Conservation (phyloP, 2,113 vertebrate species). For the Lipophrys pholis region DNA sequence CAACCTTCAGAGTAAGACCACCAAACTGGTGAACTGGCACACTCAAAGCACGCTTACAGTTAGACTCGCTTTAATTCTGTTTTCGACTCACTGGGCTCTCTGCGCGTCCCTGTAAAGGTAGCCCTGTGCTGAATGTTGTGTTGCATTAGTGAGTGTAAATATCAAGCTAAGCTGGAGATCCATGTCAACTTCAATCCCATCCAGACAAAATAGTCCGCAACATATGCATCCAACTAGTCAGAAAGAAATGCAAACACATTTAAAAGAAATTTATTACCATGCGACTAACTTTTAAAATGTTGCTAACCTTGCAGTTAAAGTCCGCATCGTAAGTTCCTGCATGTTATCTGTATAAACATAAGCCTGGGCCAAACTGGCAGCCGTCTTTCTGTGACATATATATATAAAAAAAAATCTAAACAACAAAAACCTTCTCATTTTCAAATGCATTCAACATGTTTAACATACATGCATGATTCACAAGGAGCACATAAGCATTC, state of each 20-base stretch:
- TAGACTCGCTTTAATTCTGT: slow-evolving; percentile 43
- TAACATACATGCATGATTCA: not conserved
- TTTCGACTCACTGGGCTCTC: slow-evolving; percentile 26
- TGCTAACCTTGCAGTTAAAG: slow-evolving; percentile 6
- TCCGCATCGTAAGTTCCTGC: not conserved
- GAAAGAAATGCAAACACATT: too few relatives aligned
- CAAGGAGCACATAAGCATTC: not conserved
- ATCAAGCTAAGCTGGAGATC: slow-evolving; percentile 8
- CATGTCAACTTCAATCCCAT: slow-evolving; percentile 1
- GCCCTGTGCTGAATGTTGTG: slow-evolving; percentile 1
- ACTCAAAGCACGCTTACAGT: slow-evolving; percentile 79
- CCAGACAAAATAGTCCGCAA: not conserved
- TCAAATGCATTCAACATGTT: too few relatives aligned
- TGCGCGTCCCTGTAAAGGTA: slow-evolving; percentile 10
- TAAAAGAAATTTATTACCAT: not conserved
- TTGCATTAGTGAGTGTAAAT: not conserved
- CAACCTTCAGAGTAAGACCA: slow-evolving; percentile 84
- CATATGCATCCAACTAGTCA: not conserved
- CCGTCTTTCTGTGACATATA: too few relatives aligned
- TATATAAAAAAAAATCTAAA: too few relatives aligned
- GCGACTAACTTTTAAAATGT: slow-evolving; percentile 19
- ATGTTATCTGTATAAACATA: slow-evolving; percentile 24
- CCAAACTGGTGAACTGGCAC: slow-evolving; percentile 88
- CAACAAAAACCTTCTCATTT: too few relatives aligned
- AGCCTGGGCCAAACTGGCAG: too few relatives aligned